phyloP scores from a whole-genome alignment of 2,888 invertebrate species.

The Macrophya annulata region DNA sequence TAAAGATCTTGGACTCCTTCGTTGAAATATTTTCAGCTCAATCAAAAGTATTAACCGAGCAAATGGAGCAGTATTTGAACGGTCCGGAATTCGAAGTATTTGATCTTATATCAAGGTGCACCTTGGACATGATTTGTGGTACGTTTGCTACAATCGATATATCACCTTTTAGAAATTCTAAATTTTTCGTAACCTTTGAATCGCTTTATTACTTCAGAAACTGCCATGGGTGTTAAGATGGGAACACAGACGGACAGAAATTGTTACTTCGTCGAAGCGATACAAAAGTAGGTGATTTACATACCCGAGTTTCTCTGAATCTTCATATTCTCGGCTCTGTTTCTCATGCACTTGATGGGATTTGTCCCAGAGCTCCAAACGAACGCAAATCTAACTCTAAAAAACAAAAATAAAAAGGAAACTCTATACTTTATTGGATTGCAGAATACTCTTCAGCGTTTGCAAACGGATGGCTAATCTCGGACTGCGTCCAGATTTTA shows the following conservation, averaged over 20 bases:
- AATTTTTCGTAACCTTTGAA: not conserved
- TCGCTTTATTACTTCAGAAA: constrained; percentile 80
- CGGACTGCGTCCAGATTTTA: constrained; percentile 57
- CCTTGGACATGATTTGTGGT: constrained; percentile 85
- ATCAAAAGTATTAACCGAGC: constrained; percentile 80
- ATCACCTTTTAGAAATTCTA: not conserved
- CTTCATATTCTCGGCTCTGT: no score
- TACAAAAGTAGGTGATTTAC: not conserved
- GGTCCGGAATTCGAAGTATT: constrained; percentile 81
- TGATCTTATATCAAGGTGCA: constrained; percentile 82
- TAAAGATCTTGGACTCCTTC: constrained; percentile 64
- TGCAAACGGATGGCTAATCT: constrained; percentile 47
- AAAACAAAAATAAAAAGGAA: no score
- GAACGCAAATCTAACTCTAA: no score
- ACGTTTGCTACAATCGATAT: constrained; percentile 60
- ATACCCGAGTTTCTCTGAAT: not conserved
- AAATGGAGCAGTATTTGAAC: constrained; percentile 77
- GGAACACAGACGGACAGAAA: constrained; percentile 68
- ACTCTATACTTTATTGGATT: no score
- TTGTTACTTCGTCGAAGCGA: constrained; percentile 79
- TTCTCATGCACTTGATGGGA: no score
- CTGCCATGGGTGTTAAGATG: constrained; percentile 85
- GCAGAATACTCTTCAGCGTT: no score
- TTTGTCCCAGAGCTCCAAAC: no score
- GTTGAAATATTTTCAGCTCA: constrained; percentile 84